phyloP scores from a whole-genome alignment of 2,888 invertebrate species.

The Ashinkailepas kermadecensis region DNA sequence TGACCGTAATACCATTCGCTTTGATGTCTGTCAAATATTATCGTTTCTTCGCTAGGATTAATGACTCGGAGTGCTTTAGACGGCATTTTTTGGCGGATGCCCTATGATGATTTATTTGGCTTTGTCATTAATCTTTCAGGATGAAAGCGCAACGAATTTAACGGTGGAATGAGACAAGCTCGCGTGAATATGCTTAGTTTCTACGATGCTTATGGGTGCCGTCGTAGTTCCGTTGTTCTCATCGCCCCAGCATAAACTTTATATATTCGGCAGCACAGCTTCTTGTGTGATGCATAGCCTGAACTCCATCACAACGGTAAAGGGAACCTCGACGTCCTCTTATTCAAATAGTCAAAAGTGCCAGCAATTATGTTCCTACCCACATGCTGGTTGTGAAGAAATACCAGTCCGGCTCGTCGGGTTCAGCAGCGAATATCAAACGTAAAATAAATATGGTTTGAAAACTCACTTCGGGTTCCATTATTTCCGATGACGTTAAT shows the following conservation, averaged over 20 bases:
- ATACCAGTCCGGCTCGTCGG: no score
- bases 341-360: no score
- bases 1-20: slow-evolving; percentile 16
- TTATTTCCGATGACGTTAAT: not conserved
- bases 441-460: no score
- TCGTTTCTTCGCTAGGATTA: slow-evolving; percentile 17
- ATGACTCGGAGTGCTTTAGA: slow-evolving; percentile 19
- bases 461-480: not conserved
- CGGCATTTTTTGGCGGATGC: slow-evolving; percentile 22
- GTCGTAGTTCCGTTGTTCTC: not conserved
- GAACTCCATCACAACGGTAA: no score
- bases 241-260: no score
- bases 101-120: slow-evolving; percentile 22
- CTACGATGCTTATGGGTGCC: not conserved
- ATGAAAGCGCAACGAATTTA: slow-evolving; percentile 20
- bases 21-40: slow-evolving; percentile 23
- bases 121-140: slow-evolving; percentile 20
- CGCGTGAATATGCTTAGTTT: not conserved
- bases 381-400: no score
- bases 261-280: not conserved
- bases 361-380: no score
- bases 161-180: not conserved
- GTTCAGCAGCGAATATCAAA: no score
- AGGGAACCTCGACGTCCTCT: no score
- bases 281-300: not conserved